Percentiles rank a stretch among this genome's conserved stretches.
Evolutionary conservation across 1,140 invertebrate genomes (phyloP).

Genomic region (Megalopta genalis): DNA sequence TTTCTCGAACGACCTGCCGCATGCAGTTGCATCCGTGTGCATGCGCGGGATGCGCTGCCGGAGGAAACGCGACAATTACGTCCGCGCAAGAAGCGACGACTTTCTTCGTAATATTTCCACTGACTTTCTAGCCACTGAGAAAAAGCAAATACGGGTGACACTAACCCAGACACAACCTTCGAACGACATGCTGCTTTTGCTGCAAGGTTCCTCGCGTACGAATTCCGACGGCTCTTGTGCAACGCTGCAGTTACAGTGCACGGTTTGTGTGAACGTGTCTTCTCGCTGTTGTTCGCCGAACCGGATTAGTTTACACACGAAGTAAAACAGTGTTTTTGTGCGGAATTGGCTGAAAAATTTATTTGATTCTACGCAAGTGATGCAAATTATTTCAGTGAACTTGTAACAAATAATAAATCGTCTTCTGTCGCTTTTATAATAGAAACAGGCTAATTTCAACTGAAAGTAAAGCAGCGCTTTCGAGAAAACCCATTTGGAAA

Average conservation of each 20-base stretch:
- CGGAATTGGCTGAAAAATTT: no score
- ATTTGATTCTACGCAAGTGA: no score
- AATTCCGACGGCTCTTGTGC: neutral
- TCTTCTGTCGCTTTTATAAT: no score
- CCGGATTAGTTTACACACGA: no score
- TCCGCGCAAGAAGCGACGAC: neutral
- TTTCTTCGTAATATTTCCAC: neutral
- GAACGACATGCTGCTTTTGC: neutral
- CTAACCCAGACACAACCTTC: neutral
- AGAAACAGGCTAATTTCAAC: no score
- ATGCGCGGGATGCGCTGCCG: neutral
- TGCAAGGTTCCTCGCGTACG: neutral
- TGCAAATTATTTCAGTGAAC: no score
- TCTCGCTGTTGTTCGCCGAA: no score
- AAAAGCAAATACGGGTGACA: neutral
- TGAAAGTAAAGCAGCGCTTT: no score
- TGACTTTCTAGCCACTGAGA: neutral
- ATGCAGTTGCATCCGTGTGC: neutral
- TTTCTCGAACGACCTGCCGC: neutral
- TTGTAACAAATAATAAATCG: no score
- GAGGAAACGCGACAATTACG: conserved; percentile 21
- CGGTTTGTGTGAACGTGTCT: neutral
- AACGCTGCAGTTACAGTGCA: no score
- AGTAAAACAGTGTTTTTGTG: no score
- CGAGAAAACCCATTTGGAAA: no score